These are phyloP conservation scores for Pipistrellus nathusii DNA, from an alignment of 2,797 vertebrate genomes.

Conservation along the genomic window DNA sequence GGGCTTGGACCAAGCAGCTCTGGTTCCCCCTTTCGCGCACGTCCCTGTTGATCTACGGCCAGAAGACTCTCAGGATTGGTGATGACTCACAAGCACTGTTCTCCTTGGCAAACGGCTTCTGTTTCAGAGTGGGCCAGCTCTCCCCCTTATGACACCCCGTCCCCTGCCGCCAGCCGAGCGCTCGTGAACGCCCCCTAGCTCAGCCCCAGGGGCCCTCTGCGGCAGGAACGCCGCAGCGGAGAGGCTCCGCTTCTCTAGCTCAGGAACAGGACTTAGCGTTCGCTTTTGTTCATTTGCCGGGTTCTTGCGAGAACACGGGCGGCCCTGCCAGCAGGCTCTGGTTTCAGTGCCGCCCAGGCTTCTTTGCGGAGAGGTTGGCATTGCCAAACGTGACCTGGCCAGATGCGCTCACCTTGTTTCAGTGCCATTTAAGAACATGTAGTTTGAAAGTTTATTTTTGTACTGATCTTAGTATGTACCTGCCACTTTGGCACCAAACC, in stretches of 20 bases:
- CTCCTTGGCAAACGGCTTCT: background rate
- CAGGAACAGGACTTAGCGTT: conserved; percentile 23
- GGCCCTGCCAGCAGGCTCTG: conserved; percentile 65
- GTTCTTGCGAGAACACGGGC: background rate
- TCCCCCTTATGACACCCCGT: background rate
- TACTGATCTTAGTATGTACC: conserved; percentile 77
- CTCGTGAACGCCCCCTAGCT: conserved; percentile 20
- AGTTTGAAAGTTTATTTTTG: conserved; percentile 85
- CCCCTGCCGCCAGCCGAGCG: background rate
- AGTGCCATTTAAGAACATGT: conserved; percentile 69
- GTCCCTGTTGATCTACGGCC: background rate
- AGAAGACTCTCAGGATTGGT: background rate
- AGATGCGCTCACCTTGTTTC: conserved; percentile 44
- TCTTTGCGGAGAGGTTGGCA: conserved; percentile 47
- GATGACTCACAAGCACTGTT: accelerated
- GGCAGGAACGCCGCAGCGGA: conserved; percentile 50
- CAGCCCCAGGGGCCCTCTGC: background rate
- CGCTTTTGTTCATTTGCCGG: background rate
- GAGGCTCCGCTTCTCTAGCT: conserved; percentile 65
- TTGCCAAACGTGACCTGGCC: conserved; percentile 27
- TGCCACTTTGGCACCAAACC: conserved; percentile 75
- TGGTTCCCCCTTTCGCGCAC: background rate
- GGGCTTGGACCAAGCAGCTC: conserved; percentile 58
- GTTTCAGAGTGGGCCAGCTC: background rate
- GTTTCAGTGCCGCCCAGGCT: background rate